A percentile compares a stretch with the other conserved stretches of the same genome.
Evolutionary conservation across 2,888 invertebrate genomes (phyloP).

Genomic region (Romanomermis culicivorax): DNA sequence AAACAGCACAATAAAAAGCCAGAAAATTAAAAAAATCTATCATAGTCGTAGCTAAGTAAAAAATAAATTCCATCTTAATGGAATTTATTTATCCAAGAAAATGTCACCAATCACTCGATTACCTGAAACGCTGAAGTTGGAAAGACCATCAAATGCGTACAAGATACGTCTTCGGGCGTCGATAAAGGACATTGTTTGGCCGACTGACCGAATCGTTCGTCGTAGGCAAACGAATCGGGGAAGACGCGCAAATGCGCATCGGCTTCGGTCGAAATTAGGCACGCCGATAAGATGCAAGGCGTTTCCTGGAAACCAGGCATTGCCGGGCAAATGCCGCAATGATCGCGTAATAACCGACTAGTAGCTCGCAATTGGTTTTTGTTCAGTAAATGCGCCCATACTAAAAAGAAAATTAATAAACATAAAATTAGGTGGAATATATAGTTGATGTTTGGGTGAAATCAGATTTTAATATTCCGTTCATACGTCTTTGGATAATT

Average conservation of each 20-base stretch:
- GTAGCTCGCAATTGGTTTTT: conserved; percentile 15
- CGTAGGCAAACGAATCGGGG: conserved; percentile 29
- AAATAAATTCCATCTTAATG: too few relatives aligned
- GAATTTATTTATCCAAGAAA: too few relatives aligned
- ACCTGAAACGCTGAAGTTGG: conserved; percentile 85
- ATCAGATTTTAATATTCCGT: too few relatives aligned
- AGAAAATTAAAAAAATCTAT: too few relatives aligned
- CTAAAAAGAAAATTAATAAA: too few relatives aligned
- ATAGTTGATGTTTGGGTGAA: too few relatives aligned
- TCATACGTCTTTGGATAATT: not conserved
- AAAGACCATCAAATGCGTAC: conserved; percentile 93
- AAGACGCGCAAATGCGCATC: conserved; percentile 51
- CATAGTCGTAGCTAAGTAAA: too few relatives aligned
- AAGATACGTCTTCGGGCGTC: conserved; percentile 84
- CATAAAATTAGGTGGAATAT: not conserved
- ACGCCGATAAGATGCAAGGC: conserved; percentile 87
- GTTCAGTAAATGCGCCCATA: conserved; percentile 23
- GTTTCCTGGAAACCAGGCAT: conserved; percentile 53
- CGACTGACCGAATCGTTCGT: conserved; percentile 24
- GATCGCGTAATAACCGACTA: conserved; percentile 21
- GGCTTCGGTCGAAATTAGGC: conserved; percentile 81
- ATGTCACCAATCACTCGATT: too few relatives aligned
- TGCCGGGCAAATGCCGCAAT: conserved; percentile 66
- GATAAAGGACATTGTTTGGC: conserved; percentile 55
- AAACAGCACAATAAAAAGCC: too few relatives aligned